A percentile compares a stretch with the other conserved stretches of the same genome.
Evolutionary conservation across 2,113 vertebrate species (phyloP).

Genomic region (Castor canadensis): DNA sequence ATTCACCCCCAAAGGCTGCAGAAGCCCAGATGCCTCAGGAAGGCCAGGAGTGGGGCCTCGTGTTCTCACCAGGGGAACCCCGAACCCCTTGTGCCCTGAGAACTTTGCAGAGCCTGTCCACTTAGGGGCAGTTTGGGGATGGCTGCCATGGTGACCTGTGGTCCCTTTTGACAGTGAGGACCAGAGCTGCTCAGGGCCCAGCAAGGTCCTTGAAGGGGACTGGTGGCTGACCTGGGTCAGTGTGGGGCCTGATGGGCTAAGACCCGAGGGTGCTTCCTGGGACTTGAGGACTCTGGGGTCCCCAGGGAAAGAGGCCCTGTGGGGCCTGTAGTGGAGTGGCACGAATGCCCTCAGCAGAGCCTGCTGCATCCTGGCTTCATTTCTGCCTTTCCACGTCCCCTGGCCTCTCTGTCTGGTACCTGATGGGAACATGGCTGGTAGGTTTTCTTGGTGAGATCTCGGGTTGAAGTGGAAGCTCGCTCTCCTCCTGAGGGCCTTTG

Average conservation of each 20-base stretch:
- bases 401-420: not conserved
- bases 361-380: not conserved
- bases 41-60: not conserved
- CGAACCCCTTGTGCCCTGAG: not conserved
- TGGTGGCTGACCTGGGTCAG: not conserved
- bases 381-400: not conserved
- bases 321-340: not conserved
- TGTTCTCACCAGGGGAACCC: not conserved
- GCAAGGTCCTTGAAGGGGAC: not conserved
- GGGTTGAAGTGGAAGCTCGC: not conserved
- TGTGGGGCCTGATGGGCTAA: not conserved
- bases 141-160: rapidly evolving
- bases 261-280: not conserved
- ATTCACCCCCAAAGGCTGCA: not conserved
- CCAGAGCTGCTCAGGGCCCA: not conserved
- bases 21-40: too few species aligned
- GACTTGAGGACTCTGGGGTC: too few species aligned
- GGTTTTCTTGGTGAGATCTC: not conserved
- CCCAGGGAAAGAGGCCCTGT: not conserved
- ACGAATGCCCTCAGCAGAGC: rapidly evolving
- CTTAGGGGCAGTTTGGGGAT: not conserved
- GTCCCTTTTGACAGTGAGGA: too few species aligned
- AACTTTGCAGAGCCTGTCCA: not conserved
- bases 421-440: rapidly evolving
- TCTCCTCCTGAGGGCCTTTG: rapidly evolving